Evolutionary conservation across 2,888 invertebrate genomes (phyloP).

Genomic region (Nematopogon swammerdamellus): DNA sequence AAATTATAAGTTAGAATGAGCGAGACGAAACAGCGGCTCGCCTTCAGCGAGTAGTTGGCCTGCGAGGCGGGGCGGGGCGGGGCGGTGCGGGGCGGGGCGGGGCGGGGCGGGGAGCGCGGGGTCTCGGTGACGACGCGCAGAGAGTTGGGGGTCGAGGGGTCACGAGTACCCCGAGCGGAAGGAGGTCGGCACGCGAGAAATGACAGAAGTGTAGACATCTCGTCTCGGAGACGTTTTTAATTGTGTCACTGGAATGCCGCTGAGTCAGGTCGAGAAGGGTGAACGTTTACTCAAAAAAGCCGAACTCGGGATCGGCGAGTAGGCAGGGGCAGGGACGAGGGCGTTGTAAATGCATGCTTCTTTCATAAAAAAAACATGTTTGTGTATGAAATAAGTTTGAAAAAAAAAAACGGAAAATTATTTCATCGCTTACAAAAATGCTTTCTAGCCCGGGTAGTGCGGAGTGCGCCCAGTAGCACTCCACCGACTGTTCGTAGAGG

Average conservation of each 20-base stretch:
- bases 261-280: neutral
- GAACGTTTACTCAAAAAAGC: neutral
- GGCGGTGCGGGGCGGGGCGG: neutral
- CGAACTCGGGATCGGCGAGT: neutral
- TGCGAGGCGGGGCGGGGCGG: conserved; percentile 5
- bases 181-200: neutral
- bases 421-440: no score
- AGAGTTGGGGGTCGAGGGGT: conserved; percentile 12
- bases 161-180: neutral
- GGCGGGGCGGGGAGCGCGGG: conserved; percentile 3
- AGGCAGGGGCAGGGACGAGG: no score
- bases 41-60: conserved; percentile 20
- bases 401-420: no score
- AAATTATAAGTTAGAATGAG: conserved; percentile 44
- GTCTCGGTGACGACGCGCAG: conserved; percentile 1
- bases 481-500: no score
- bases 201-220: neutral
- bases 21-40: conserved; percentile 9
- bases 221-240: conserved; percentile 5
- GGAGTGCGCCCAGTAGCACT: no score
- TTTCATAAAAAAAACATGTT: no score
- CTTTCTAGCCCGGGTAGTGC: no score
- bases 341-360: no score
- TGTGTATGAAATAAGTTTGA: no score
- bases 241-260: conserved; percentile 6